phyloP scores from a whole-genome alignment of 1,140 invertebrate species.

The Trissolcus basalis region DNA sequence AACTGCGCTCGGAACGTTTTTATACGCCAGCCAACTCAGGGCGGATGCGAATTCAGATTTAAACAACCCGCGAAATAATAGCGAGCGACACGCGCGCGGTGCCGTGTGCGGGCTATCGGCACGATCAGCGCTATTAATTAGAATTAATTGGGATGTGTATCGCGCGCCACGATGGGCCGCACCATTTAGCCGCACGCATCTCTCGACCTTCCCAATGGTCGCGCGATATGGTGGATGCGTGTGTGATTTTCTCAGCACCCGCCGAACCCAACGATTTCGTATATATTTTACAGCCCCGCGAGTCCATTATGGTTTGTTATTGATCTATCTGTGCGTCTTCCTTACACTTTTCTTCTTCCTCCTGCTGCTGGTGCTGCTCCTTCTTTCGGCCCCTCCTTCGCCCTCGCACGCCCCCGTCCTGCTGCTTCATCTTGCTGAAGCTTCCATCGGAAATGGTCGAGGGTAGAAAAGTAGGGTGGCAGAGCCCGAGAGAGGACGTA shows the following conservation, averaged over 20 bases:
- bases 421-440: conserved; percentile 54
- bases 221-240: too few relatives aligned
- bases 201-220: conserved; percentile 7
- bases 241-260: too few relatives aligned
- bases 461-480: conserved; percentile 46
- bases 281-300: conserved; percentile 57
- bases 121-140: conserved; percentile 29
- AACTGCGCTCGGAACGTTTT: too few relatives aligned
- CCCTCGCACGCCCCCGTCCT: conserved; percentile 13
- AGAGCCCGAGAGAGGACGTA: conserved; percentile 21
- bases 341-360: conserved; percentile 59
- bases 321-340: conserved; percentile 56
- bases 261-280: too few relatives aligned
- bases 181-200: conserved; percentile 27
- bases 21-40: too few relatives aligned
- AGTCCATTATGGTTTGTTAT: conserved; percentile 71
- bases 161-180: conserved; percentile 1
- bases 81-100: background rate
- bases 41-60: background rate
- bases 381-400: conserved; percentile 32
- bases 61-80: conserved; percentile 12
- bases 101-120: conserved; percentile 2
- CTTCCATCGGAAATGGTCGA: conserved; percentile 51
- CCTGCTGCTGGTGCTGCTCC: conserved; percentile 32
- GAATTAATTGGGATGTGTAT: conserved; percentile 29